phyloP scores from a whole-genome alignment of 2,113 vertebrate genomes.

The Pollimyrus isidori region DNA sequence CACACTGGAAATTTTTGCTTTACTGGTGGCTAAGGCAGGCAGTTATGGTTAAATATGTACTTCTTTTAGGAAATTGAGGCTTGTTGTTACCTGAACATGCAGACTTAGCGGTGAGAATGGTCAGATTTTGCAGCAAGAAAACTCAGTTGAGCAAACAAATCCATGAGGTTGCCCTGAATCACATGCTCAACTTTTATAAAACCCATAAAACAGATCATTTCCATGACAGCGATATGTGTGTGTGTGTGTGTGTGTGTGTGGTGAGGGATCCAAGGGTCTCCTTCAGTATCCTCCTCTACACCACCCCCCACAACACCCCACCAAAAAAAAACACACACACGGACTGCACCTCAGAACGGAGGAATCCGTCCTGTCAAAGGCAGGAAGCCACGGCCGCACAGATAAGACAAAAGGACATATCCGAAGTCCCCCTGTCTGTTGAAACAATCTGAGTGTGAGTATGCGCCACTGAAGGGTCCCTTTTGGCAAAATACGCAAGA shows the following conservation, averaged over 20 bases:
- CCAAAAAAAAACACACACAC: background rate
- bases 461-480: constrained; percentile 21
- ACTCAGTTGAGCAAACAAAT: background rate
- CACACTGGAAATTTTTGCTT: background rate
- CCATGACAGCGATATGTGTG: background rate
- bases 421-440: constrained; percentile 26
- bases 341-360: background rate
- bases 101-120: background rate
- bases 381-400: constrained; percentile 25
- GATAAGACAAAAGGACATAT: background rate
- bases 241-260: background rate
- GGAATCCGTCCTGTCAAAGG: background rate
- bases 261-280: background rate
- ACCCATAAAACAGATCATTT: background rate
- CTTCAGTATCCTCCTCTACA: background rate
- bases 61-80: background rate
- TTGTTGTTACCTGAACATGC: background rate
- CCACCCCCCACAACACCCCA: background rate
- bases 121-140: background rate
- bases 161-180: background rate
- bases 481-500: constrained; percentile 1
- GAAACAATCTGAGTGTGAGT: constrained; percentile 30
- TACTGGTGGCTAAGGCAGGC: background rate
- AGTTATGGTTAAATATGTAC: background rate
- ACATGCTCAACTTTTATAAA: background rate